Evolutionary conservation across 92 coral and sea anemone genomes (phyloP).

Genomic region (Umimayanthus kanabou): DNA sequence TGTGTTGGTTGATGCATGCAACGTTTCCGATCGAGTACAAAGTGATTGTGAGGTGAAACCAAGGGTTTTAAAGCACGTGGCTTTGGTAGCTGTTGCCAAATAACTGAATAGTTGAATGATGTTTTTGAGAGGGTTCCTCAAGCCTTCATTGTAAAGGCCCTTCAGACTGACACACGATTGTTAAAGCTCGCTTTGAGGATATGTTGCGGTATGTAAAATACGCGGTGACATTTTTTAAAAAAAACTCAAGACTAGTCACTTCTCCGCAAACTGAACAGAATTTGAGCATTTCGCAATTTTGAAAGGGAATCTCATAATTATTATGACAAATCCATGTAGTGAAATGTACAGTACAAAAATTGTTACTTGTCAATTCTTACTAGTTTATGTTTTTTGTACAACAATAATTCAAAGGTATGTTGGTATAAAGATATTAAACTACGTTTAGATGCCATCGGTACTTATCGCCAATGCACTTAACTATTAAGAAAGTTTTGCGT

Average conservation of each 20-base stretch:
- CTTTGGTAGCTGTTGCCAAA: neutral
- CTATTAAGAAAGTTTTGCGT: neutral
- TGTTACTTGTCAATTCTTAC: neutral
- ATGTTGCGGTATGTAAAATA: slow-evolving; percentile 38
- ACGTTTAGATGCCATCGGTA: neutral
- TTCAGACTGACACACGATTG: neutral
- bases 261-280: neutral
- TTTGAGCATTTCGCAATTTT: neutral
- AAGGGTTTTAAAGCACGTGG: slow-evolving; percentile 3
- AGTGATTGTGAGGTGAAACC: neutral
- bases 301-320: too few species aligned
- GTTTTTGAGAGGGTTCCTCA: neutral
- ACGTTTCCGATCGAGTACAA: neutral
- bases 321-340: too few species aligned
- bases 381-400: neutral
- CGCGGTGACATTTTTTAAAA: neutral
- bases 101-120: neutral
- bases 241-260: too few species aligned
- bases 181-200: neutral
- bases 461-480: neutral
- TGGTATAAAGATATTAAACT: too few species aligned
- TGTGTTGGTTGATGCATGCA: slow-evolving; percentile 3
- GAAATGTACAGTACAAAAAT: neutral
- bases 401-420: neutral
- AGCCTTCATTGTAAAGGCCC: neutral